A percentile compares a stretch with the other conserved stretches of the same genome.
These are phyloP conservation scores for Dasyornis broadbenti DNA, from an alignment of 2,113 vertebrate genomes.

Conservation along the genomic window DNA sequence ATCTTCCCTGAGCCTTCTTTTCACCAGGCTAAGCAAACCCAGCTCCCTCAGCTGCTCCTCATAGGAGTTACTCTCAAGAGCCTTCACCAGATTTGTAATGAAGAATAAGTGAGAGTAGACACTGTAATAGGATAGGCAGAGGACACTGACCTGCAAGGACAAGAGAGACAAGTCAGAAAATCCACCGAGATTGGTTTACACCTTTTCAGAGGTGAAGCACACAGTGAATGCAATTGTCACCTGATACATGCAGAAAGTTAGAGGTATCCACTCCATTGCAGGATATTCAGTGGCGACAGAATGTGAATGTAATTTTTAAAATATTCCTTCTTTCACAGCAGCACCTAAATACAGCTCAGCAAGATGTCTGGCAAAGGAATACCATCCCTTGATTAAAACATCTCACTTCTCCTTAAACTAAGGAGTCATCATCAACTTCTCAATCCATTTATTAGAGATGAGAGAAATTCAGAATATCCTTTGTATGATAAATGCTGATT, in stretches of 20 bases:
- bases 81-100: neutral
- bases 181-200: fast-evolving
- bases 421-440: neutral
- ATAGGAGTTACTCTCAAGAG: neutral
- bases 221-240: neutral
- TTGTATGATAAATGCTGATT: neutral
- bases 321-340: neutral
- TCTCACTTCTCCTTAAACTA: neutral
- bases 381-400: neutral
- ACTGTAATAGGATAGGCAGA: neutral
- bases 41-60: neutral
- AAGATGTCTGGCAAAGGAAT: neutral
- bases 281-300: neutral
- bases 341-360: neutral
- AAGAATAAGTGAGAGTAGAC: neutral
- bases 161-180: neutral
- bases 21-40: neutral
- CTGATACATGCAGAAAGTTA: neutral
- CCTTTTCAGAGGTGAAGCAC: neutral
- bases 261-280: neutral
- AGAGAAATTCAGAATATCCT: neutral
- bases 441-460: neutral
- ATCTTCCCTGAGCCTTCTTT: neutral
- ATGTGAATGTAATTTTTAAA: neutral
- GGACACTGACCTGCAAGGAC: neutral